phyloP scores from a whole-genome alignment of 2,113 vertebrate species.

The Varanus komodoensis region DNA sequence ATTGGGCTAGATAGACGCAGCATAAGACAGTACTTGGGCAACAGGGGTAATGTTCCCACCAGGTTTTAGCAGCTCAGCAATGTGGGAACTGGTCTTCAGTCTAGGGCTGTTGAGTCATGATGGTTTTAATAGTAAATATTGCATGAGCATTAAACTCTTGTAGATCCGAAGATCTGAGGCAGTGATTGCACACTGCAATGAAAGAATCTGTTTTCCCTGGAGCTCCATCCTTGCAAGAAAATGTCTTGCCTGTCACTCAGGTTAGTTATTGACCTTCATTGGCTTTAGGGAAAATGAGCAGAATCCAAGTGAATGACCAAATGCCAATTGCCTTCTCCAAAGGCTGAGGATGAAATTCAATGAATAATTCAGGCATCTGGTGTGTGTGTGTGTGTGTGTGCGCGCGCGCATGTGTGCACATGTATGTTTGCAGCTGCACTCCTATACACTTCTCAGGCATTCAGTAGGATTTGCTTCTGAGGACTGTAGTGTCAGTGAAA shows the following conservation, averaged over 20 bases:
- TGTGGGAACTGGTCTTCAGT: not conserved
- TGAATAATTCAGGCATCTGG: not conserved
- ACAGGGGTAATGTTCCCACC: no score
- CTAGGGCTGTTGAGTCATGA: not conserved
- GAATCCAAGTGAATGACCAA: not conserved
- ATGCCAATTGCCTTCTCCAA: not conserved
- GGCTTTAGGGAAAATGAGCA: slow-evolving; percentile 19
- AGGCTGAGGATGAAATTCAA: not conserved
- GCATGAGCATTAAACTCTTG: not conserved
- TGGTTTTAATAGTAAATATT: not conserved
- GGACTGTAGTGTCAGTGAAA: not conserved
- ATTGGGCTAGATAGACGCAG: no score
- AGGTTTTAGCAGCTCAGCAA: no score
- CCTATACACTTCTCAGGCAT: not conserved
- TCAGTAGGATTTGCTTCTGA: not conserved
- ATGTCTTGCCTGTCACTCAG: slow-evolving; percentile 27
- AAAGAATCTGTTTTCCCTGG: slow-evolving; percentile 24
- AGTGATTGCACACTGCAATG: slow-evolving; percentile 21
- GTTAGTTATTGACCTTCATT: not conserved
- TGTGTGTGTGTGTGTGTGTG: not conserved
- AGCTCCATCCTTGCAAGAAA: not conserved
- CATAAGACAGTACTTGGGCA: no score
- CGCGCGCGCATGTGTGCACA: not conserved
- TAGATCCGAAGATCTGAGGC: not conserved
- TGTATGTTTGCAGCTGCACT: not conserved